Evolutionary conservation across 2,113 vertebrate species (phyloP), one percentile per base, ranked within the genome.

Genomic region (Passer montanus): DNA sequence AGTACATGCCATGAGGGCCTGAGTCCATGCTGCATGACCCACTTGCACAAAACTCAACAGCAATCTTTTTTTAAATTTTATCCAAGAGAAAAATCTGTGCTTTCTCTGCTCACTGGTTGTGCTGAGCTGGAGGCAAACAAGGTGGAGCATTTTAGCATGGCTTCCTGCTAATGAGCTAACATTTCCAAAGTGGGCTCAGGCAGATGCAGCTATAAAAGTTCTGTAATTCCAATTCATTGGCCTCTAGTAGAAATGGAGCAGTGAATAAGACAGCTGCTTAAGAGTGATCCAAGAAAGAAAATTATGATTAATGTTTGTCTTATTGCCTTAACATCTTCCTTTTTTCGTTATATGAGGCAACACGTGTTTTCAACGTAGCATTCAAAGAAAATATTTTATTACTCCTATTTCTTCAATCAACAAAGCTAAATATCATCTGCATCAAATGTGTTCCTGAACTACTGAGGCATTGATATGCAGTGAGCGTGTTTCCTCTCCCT

Each of bases 201-300:
- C 91, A 97, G 92, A 94, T 95, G 87, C 52, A 84, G 82, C 87
- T 89, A 83, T 83, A 78, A 94, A 96, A 95, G 53, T 33, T 27
- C 56, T 44, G 21, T 75, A 93, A 95, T 95, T 95, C 49, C 62
- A 92, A 35, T 31, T 87, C 67, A 91, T 49, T 77, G 87, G 82
- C 35, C 89, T 53, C 80, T 30, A 41, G 84, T 79, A 81, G 72
- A 95, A 94, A 87, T 74, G 74, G 91, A 93, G 83, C 72, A 84
- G 93, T 91, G 96, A 95, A 56, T 68, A 63, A 89, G 78, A 94
- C 92, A 96, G 87, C 92, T 96, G 87, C 47, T 89, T 81, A 84
- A 83, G 55, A 85, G 66, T 62, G 67, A 94, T 76, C 76, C 74
- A 95, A 91, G 74, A 88, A 84, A 68, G 49, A 64, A 93, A 92